Evolutionary conservation across 2,113 vertebrate species (phyloP), one percentile per base, ranked within the genome.

Genomic region (Oxyura jamaicensis): DNA sequence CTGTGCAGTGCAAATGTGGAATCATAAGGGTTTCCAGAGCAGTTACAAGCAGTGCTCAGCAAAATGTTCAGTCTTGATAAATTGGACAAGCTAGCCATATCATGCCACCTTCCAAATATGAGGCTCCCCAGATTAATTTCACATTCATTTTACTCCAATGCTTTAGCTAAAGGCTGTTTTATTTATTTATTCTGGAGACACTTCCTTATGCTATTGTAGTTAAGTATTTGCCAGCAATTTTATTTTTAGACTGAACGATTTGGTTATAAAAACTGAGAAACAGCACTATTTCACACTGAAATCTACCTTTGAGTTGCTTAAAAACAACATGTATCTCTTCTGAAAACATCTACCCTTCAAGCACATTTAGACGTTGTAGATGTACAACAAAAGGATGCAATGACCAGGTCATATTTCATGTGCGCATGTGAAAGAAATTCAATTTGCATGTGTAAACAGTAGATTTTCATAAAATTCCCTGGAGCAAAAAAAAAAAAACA

Each of bases 101-200:
- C 60, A 74, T 26, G 42, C 52, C 84, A 55, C 42, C 63, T 87
- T 91, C 86, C 74, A 92, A 91, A 87, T 53, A 81, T 10, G 52
- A 55, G 69, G 85, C 75, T 93, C 83, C 56, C 67, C 72, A 94
- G 68, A 65, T 80, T 58, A 94, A 81, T 78, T 91, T 78, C 63
- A 83, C 50, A 46, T 50, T 94, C 58, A 73, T 83, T 95, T 91
- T 88, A 84, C 77, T 95, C 66, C 53, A 84, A 0, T 53, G 68
- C 44, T 88, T 87, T 52, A 93, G 88, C 67, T 85, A 95, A 79
- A 83, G 31, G 52, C 76, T 59, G 50, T 17, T 86, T 71, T 89
- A 81, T 92, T 91, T 91, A 63, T 93, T 96, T 96, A 76, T 91
- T 91, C 93, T 96, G 88, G 59, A 94, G 55, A 76, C 33, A 39